These are phyloP conservation scores for Electrona antarctica DNA, from an alignment of 2,113 vertebrate genomes.

Conservation along the genomic window DNA sequence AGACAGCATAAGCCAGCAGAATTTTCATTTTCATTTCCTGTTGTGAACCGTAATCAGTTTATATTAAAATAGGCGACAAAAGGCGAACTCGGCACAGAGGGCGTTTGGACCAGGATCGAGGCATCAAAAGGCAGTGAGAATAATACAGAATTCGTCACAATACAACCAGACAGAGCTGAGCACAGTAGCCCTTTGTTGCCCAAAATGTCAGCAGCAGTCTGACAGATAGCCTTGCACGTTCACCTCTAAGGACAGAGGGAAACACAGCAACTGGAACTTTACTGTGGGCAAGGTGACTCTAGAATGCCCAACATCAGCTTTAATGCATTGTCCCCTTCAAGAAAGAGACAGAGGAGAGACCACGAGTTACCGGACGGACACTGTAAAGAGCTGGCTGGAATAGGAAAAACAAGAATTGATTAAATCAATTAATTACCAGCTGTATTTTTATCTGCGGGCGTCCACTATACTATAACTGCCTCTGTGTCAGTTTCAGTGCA, in stretches of 20 bases:
- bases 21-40: no score
- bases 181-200: constrained; percentile 29
- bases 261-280: constrained; percentile 54
- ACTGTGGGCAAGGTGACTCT: constrained; percentile 45
- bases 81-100: no score
- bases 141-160: constrained; percentile 29
- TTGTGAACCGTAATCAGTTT: no score
- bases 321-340: constrained; percentile 16
- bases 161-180: constrained; percentile 24
- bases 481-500: no score
- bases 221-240: constrained; percentile 59
- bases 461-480: no score
- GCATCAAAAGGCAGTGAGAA: background rate
- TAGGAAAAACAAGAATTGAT: no score
- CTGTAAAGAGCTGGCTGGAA: background rate
- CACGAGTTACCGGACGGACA: background rate
- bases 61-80: no score
- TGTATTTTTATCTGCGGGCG: no score
- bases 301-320: constrained; percentile 17
- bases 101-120: no score
- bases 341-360: background rate
- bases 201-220: constrained; percentile 42
- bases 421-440: no score
- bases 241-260: constrained; percentile 58
- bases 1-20: no score